Conservation (phyloP, 2,888 invertebrate genomes). For the Dryococelus australis region DNA sequence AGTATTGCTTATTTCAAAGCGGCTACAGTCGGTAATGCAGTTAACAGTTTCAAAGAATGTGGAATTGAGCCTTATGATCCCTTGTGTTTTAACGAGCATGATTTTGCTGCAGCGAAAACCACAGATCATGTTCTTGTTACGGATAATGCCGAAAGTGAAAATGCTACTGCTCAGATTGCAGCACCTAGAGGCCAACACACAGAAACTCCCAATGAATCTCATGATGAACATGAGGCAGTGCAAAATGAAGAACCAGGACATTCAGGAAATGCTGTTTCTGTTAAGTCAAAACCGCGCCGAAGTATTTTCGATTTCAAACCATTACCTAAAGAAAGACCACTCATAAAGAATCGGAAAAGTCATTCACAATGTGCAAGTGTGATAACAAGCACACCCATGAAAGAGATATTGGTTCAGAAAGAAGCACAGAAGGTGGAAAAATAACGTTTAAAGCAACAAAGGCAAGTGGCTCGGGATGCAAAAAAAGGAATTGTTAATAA, state of each 20-base stretch:
- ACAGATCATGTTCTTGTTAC: neutral
- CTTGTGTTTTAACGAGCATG: neutral
- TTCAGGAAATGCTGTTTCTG: neutral
- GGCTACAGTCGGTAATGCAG: neutral
- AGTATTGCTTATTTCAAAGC: neutral
- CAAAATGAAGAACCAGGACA: neutral
- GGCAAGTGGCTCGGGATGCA: neutral
- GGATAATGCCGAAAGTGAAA: neutral
- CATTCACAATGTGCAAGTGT: neutral
- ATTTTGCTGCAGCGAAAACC: conserved; percentile 16
- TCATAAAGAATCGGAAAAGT: neutral
- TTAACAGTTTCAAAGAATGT: neutral
- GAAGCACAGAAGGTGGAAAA: neutral
- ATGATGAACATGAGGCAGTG: neutral
- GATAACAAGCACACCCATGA: neutral
- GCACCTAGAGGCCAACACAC: neutral
- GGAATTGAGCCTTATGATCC: neutral
- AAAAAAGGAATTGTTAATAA: neutral
- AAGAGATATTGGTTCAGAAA: too few relatives aligned
- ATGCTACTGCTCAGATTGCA: too few relatives aligned
- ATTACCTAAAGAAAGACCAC: neutral
- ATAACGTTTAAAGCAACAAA: neutral
- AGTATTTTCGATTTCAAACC: neutral
- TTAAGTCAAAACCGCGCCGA: neutral
- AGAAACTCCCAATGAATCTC: neutral